Base-by-base conservation (phyloP, 2,797 vertebrate genomes). In the Oophaga sylvatica region DNA sequence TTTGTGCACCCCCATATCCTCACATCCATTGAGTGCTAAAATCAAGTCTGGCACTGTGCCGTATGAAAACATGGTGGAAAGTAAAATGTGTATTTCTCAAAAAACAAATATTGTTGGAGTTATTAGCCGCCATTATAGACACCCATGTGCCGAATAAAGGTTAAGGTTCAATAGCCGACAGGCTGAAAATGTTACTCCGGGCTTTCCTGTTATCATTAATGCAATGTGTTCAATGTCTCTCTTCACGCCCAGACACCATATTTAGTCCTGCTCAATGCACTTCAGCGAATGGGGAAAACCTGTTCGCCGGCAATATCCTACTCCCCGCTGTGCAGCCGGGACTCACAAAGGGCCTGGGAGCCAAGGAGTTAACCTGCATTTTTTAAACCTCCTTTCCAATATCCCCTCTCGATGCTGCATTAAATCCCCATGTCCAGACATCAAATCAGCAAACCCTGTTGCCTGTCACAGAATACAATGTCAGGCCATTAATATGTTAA, bases 401-500 rank as follows among this genome's bases (percentile, higher is more conserved):
- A 94, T 94, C 93, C 70, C 92, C 93, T 94, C 94, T 95, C 94
- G 95, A 95, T 94, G 93, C 94, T 93, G 93, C 94, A 94, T 95
- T 93, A 95, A 95, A 96, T 94, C 95, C 94, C 94, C 94, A 93
- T 94, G 95, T 95, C 94, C 95, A 96, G 95, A 96, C 95, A 96
- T 95, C 95, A 94, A 95, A 95, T 95, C 95, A 94, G 93, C 94
- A 95, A 95, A 91, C 95, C 95, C 95, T 95, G 96, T 96, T 96
- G 96, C 95, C 96, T 97, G 97, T 98, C 97, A 98, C 94, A 94
- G 95, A 96, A 96, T 95, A 99, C 97, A 99, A 98, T 98, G 97
- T 97, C 95, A 93, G 94, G 95, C 97, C 97, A 99, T 99, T 99
- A 99, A 97, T 97, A 99, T 99, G 98, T 96, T 98, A 99, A 99